Base-by-base conservation (phyloP, 2,888 invertebrate species). In the Abrostola triplasia region DNA sequence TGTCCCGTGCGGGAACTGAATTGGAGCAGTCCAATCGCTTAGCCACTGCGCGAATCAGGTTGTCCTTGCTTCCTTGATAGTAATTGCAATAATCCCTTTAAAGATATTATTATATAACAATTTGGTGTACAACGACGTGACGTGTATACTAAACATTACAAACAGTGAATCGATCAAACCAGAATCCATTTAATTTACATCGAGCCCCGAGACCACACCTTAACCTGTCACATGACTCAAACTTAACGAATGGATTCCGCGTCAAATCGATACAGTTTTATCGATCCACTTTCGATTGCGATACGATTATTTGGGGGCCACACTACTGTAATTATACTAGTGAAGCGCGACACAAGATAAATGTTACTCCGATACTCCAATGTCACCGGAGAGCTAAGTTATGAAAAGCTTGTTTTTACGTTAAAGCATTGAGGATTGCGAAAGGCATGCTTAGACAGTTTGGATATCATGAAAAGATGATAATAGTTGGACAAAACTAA, bases 241-340 rank as follows among this genome's bases (percentile, higher is more conserved):
- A 56, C 13, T 41, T 73, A 66, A 76, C 73, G 67, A 73, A 70
- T 67, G 70, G 72, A 79, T 63, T 64, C 59, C 71, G 61, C 58
- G 52, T 68, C 53, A 56, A 70, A 65, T 68, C 76, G 66, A 73
- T 76, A 65, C 62, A 55, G 54, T 73, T 73, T 69, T 64, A 79
- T 79, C 67, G 70, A 73, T 76, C 77, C 60, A 78, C 77, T 80
- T 80, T 79, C 77, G 68, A 76, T 77, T 77, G 64, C 70, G 50
- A 65, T 57, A 57, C 59, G 76, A 76, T 72, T 60, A 79, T 75
- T 63, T 79, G 52, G 73, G 72, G 76, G 80, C 64, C 77, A 54
- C 51, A 70, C 58, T 74, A 52, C 56, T 63, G 55, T 71, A 71
- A 76, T 77, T 75, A 75, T 76, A 68, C 56, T 59, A 38, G 42